Evolutionary conservation across 2,888 invertebrate genomes (phyloP).

Genomic region (Gnatocerus cornutus): DNA sequence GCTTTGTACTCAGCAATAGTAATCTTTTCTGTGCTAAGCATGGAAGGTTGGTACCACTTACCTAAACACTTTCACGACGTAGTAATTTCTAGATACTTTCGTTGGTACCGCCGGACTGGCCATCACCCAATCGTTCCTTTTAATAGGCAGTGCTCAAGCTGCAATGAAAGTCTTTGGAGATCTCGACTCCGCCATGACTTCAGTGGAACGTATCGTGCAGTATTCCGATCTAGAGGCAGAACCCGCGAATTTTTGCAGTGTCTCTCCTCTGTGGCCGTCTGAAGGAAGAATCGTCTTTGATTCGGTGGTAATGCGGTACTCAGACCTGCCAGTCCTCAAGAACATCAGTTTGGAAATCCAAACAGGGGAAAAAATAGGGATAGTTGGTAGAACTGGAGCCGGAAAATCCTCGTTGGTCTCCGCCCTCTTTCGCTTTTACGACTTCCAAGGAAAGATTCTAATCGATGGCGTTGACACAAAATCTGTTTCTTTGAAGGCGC

Average conservation of each 20-base stretch:
- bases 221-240: not conserved
- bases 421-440: conserved; percentile 86
- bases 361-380: conserved; percentile 79
- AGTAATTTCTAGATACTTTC: too few relatives aligned
- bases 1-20: not conserved
- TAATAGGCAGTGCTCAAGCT: not conserved
- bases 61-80: too few relatives aligned
- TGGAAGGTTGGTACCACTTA: too few relatives aligned
- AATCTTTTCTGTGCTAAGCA: not conserved
- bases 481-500: conserved; percentile 79
- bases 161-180: not conserved
- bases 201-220: not conserved
- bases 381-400: conserved; percentile 88
- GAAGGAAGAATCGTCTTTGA: not conserved
- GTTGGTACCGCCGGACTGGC: not conserved
- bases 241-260: too few relatives aligned
- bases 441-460: conserved; percentile 81
- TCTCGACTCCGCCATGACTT: not conserved
- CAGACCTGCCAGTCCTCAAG: not conserved
- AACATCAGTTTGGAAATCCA: not conserved
- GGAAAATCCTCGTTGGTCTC: conserved; percentile 87
- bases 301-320: not conserved
- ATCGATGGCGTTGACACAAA: conserved; percentile 83
- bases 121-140: not conserved
- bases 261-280: not conserved